Percentiles rank a stretch among this genome's conserved stretches.
Conservation (phyloP, 1,140 invertebrate genomes). For the Papilio polyxenes region DNA sequence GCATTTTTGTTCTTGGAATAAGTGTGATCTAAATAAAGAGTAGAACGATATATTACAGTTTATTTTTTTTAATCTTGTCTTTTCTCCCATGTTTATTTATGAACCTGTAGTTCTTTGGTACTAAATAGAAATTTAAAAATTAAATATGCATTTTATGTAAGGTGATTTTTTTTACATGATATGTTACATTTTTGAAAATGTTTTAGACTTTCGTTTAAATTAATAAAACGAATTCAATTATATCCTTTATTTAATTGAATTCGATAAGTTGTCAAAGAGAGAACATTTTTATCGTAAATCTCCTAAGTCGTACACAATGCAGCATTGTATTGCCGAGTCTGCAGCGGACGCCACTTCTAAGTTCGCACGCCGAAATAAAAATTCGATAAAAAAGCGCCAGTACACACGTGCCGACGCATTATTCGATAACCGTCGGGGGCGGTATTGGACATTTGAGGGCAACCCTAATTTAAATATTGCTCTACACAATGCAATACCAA, state of each 20-base stretch:
- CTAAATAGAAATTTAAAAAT: too few relatives aligned
- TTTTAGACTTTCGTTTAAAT: not conserved
- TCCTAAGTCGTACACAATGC: slow-evolving; percentile 46
- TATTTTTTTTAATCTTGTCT: too few relatives aligned
- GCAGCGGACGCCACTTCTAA: slow-evolving; percentile 71
- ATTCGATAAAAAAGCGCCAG: slow-evolving; percentile 71
- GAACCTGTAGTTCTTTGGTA: too few relatives aligned
- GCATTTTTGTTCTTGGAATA: too few relatives aligned
- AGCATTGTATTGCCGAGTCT: slow-evolving; percentile 58
- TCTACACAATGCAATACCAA: slow-evolving; percentile 43
- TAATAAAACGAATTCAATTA: not conserved
- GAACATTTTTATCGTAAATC: slow-evolving; percentile 38
- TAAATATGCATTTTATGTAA: too few relatives aligned
- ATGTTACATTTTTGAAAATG: not conserved
- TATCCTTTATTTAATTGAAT: slow-evolving; percentile 31
- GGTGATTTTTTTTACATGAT: too few relatives aligned
- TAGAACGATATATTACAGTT: too few relatives aligned
- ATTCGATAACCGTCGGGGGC: slow-evolving; percentile 78
- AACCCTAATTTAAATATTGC: slow-evolving; percentile 67
- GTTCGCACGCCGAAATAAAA: slow-evolving; percentile 75
- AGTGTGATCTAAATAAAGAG: too few relatives aligned
- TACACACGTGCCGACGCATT: slow-evolving; percentile 73
- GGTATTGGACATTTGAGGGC: slow-evolving; percentile 70
- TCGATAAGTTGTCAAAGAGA: slow-evolving; percentile 27
- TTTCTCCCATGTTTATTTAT: too few relatives aligned